Evolutionary conservation across 2,113 vertebrate genomes (phyloP), one percentile per base, ranked within the genome.

Genomic region (Polyodon spathula): DNA sequence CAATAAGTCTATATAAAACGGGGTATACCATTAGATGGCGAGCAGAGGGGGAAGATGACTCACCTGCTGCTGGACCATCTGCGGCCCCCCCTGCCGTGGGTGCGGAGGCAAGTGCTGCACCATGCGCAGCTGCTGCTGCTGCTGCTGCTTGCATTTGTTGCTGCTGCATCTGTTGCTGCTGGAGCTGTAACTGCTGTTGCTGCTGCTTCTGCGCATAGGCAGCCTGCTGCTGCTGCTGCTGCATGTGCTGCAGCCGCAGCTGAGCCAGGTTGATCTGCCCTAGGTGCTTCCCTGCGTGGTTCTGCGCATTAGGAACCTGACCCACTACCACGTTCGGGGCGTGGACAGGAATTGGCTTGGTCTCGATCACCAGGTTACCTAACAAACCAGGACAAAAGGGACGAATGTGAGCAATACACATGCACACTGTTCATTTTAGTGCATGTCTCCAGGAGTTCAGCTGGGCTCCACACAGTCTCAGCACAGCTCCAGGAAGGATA

Each of bases 221-320:
- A 6, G 81, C 93, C 72, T 97, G 93, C 58, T 90, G 89, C 27
- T 27, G 27, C 27, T 27, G 27, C 27, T 27, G 27, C 48, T 97
- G 95, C 93, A 98, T 95, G 71, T 98, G 96, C 73, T 99, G 95
- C 54, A 98, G 84, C 8, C 93, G 87, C 38, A 99, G 92, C 78
- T 99, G 96, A 1, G 96, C 95, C 67, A 99, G 85, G 46, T 97
- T 99, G 75, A 99, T 99, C 76, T 99, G 96, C 56, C 92, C 93
- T 27, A 87, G 87, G 74, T 93, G 75, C 86, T 97, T 97, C 66
- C 61, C 85, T 15, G 89, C 60, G 43, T 96, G 95, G 63, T 93
- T 92, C 51, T 92, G 89, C 66, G 80, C 86, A 53, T 85, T 80
- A 63, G 94, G 88, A 73, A 88, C 79, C 43, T 94, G 90, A 58